Percentiles rank a stretch among this genome's conserved stretches.
Evolutionary conservation across 2,797 vertebrate genomes (phyloP).

Genomic region (Myiotriccus ornatus): DNA sequence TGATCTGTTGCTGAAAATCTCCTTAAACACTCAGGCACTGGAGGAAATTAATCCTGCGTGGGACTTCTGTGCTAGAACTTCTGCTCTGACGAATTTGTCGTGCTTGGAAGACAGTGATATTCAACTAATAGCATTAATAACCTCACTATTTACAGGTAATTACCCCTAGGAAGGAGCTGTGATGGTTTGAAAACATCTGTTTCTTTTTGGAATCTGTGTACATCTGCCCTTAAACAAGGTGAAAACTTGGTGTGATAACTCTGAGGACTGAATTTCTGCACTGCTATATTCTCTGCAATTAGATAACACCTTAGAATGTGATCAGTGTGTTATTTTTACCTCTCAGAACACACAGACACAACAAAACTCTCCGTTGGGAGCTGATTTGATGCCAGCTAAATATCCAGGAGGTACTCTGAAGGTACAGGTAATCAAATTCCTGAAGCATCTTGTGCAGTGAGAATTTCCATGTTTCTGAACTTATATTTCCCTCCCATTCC

Average conservation of each 20-base stretch:
- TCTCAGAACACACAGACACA: background rate
- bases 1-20: background rate
- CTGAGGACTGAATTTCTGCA: background rate
- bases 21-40: background rate
- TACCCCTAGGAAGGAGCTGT: background rate
- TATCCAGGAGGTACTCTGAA: background rate
- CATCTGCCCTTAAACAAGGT: slow-evolving; percentile 31
- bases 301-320: background rate
- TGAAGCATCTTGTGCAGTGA: background rate
- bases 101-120: background rate
- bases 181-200: slow-evolving; percentile 34
- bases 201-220: background rate
- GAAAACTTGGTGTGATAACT: background rate
- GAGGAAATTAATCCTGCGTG: background rate
- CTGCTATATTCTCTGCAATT: background rate
- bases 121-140: background rate
- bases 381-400: background rate
- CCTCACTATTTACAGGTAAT: slow-evolving; percentile 37
- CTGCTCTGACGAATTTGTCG: background rate
- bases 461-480: background rate
- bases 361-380: background rate
- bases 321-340: background rate
- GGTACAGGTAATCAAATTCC: background rate
- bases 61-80: background rate
- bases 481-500: background rate